phyloP scores from a whole-genome alignment of 2,113 vertebrate genomes.

The Eonycteris spelaea region DNA sequence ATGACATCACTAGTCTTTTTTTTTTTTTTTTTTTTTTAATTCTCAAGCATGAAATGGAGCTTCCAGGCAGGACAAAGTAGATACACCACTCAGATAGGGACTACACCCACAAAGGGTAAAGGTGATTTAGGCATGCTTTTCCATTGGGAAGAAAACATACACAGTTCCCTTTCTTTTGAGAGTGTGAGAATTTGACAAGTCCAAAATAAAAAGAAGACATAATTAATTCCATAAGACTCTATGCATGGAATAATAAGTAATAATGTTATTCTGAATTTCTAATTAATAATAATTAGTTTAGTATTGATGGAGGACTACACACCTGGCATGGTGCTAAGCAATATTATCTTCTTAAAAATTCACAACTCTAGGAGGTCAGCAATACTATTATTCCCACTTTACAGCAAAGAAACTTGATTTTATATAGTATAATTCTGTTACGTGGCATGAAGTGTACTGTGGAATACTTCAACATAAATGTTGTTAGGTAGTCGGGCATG shows the following conservation, averaged over 20 bases:
- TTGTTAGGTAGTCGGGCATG: no score
- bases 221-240: neutral
- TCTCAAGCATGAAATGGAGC: neutral
- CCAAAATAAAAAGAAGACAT: neutral
- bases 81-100: neutral
- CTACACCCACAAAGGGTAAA: neutral
- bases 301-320: neutral
- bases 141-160: neutral
- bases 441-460: neutral
- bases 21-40: neutral
- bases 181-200: neutral
- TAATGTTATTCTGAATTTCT: neutral
- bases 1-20: neutral
- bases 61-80: neutral
- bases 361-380: neutral
- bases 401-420: neutral
- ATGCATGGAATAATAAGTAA: neutral
- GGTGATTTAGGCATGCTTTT: neutral
- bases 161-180: neutral
- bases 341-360: neutral
- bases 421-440: neutral
- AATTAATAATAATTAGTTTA: neutral
- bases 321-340: neutral
- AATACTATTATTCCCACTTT: neutral
- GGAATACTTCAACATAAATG: neutral